Base-by-base conservation (phyloP, 2,888 invertebrate genomes). In the Machimus atricapillus region DNA sequence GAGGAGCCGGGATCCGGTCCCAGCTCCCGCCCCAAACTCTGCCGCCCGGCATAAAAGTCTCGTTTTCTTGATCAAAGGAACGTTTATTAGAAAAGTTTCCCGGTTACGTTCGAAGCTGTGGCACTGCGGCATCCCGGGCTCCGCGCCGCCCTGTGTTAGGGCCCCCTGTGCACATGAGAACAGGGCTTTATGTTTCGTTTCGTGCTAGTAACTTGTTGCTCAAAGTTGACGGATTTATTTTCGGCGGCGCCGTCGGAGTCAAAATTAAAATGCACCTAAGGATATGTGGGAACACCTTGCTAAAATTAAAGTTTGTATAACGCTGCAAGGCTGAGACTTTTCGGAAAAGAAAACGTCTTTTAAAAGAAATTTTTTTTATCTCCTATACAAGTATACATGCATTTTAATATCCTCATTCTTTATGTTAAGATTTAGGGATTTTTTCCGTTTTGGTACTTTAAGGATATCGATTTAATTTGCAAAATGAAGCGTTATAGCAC, bases 11-110 rank as follows among this genome's bases (percentile, higher is more conserved):
- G 31, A 31, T 34, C 82, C 82, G 19, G 19, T 56, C 19, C 52
- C 16, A 3, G 58, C 37, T 37, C 16, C 58, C 82, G 37, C 19
- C 78, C 66, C 58, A 8, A 19, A 27, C 66, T 66, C 37, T 12
- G 66, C 82, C 82, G 31, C 52, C 27, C 31, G 85, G 74, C 74
- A 85, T 85, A 85, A 85, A 85, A 74, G 85, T 85, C 85, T 85
- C 85, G 74, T 85, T 85, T 85, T 85, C 85, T 74, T 85, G 85
- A 85, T 85, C 85, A 85, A 85, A 85, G 81, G 46, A 85, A 85
- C 85, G 74, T 85, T 85, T 85, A 85, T 85, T 85, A 85, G 85
- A 85, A 85, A 85, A 85, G 85, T 85, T 85, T 85, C 12, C 19
- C 82, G 66, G 58, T 66, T 83, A 83, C 56, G 82, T 83, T 58